Base-by-base conservation (phyloP, 1,140 invertebrate species). In the Hylaeus anthracinus region DNA sequence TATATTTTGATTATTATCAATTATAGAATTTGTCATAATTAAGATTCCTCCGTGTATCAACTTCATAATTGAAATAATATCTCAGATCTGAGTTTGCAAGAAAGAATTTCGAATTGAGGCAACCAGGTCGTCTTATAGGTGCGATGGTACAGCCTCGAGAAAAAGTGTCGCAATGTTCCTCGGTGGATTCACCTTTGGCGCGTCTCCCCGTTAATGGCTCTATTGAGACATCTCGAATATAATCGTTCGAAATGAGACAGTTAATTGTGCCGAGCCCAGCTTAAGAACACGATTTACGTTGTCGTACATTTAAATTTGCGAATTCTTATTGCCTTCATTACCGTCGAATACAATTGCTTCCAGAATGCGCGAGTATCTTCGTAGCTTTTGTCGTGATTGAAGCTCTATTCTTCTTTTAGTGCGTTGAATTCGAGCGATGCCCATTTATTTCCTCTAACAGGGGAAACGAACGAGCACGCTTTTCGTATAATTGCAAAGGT, bases 161-260 rank as follows among this genome's bases (percentile, higher is more conserved):
- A 75, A 69, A 63, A 76, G 56, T 81, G 64, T 81, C 72, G 71
- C 65, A 70, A 69, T 69, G 48, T 48, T 15, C 70, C 45, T 48
- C 56, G 51, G 66, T 73, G 45, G 10, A 76, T 77, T 45, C 53
- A 77, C 58, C 65, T 70, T 71, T 81, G 66, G 66, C 65, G n/a
- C 65, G 56, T n/a, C 9, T 56, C n/a, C 56, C 58, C 48, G 63
- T 67, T 81, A 45, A 45, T 51, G 37, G 53, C 12, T 53, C 66
- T 51, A 65, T 61, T 41, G n/a, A 55, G 48, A 65, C n/a, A 37
- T 67, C 26, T 41, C 15, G 63, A 80, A 80, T 53, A 15, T 67
- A 61, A 75, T 75, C 37, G 43, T 43, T 60, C 15, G 41, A 67
- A 69, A 8, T 61, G 45, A 60, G 60, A 67, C 61, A 10, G 9